These are phyloP conservation scores for Chaetops frenatus DNA, from an alignment of 2,113 vertebrate species.

Conservation along the genomic window DNA sequence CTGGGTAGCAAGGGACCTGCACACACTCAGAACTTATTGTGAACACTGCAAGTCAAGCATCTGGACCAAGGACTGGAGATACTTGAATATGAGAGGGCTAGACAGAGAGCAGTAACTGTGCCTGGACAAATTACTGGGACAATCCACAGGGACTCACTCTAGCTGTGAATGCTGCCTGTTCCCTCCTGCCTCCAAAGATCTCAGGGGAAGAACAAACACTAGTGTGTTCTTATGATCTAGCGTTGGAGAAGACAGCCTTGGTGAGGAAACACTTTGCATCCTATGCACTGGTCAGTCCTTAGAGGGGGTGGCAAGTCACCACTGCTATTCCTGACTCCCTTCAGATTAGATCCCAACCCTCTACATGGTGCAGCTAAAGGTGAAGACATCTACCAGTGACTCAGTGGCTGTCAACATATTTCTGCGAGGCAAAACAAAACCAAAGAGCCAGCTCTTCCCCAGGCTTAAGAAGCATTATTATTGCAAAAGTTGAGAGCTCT, in stretches of 20 bases:
- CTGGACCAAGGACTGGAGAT: neutral
- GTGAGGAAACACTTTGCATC: neutral
- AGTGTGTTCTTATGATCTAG: neutral
- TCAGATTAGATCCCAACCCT: neutral
- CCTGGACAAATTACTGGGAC: neutral
- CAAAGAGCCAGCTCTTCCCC: neutral
- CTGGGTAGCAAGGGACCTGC: neutral
- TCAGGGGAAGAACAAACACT: neutral
- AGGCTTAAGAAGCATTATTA: neutral
- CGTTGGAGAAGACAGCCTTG: neutral
- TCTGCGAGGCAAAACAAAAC: neutral
- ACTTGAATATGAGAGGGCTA: neutral
- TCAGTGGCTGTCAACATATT: neutral
- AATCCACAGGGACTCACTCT: neutral
- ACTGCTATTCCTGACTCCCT: neutral
- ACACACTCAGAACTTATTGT: neutral
- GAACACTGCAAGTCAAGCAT: neutral
- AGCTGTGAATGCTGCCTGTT: neutral
- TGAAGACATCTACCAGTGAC: neutral
- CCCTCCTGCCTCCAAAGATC: neutral
- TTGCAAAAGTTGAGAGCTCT: neutral
- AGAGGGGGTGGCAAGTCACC: neutral
- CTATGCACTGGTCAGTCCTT: rapidly evolving
- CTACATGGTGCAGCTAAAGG: neutral
- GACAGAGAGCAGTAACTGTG: neutral